phyloP scores from a whole-genome alignment of 2,888 invertebrate genomes.

The Melieria omissa region DNA sequence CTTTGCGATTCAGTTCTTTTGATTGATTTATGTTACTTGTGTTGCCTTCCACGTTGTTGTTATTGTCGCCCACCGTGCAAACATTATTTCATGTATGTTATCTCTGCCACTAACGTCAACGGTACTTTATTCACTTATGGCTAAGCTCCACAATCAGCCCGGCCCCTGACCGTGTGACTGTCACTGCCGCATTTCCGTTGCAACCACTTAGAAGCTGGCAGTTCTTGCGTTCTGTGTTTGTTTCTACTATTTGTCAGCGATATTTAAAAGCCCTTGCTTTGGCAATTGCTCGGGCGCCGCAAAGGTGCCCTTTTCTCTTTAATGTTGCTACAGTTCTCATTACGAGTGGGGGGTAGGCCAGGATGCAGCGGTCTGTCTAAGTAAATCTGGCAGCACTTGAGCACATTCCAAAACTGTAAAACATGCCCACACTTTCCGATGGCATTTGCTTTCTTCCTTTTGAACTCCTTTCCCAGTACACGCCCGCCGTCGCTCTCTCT shows the following conservation, averaged over 20 bases:
- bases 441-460: constrained; percentile 11
- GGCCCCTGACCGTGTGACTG: too few relatives aligned
- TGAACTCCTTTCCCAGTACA: background rate
- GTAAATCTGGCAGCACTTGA: constrained; percentile 8
- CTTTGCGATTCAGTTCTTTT: constrained; percentile 11
- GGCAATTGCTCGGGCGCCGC: background rate
- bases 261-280: background rate
- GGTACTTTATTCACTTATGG: too few relatives aligned
- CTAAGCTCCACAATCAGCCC: too few relatives aligned
- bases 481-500: background rate
- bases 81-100: too few relatives aligned
- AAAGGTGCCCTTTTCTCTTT: background rate
- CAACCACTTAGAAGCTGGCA: too few relatives aligned
- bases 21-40: constrained; percentile 29
- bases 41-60: background rate
- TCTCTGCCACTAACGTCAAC: too few relatives aligned
- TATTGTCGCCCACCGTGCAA: too few relatives aligned
- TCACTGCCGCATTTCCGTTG: too few relatives aligned
- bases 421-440: background rate
- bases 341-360: too few relatives aligned
- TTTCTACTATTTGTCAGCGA: too few relatives aligned
- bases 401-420: background rate
- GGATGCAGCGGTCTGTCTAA: background rate
- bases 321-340: too few relatives aligned
- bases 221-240: too few relatives aligned